These are phyloP conservation scores for Zelleria hepariella DNA, from an alignment of 2,888 invertebrate genomes.

Conservation along the genomic window DNA sequence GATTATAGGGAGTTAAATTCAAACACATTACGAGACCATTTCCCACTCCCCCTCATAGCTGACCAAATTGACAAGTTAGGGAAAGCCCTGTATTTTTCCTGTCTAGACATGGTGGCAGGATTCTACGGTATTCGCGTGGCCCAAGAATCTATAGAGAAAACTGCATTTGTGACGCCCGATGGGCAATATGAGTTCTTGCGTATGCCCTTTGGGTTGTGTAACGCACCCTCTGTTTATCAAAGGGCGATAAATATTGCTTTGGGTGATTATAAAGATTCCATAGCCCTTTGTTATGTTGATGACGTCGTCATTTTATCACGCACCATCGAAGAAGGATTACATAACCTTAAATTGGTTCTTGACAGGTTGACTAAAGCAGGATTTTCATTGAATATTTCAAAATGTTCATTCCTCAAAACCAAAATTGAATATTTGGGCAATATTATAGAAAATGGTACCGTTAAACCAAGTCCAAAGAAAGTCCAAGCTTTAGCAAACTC, in stretches of 20 bases:
- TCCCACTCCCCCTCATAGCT: not conserved
- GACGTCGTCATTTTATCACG: not conserved
- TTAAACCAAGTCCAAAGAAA: conserved; percentile 13
- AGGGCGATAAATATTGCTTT: not conserved
- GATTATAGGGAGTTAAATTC: not conserved
- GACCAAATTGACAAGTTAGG: not conserved
- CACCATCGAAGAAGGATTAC: not conserved
- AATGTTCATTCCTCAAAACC: not conserved
- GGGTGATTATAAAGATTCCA: not conserved
- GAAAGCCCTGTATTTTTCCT: not conserved
- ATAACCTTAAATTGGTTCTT: not conserved
- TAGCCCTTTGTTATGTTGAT: not conserved
- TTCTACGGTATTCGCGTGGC: not conserved
- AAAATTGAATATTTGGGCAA: not conserved
- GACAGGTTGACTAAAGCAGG: not conserved
- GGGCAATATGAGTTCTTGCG: not conserved
- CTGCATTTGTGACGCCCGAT: not conserved
- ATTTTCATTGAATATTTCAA: not conserved
- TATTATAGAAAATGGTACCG: conserved; percentile 8
- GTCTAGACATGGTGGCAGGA: not conserved
- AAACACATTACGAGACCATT: not conserved
- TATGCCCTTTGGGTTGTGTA: not conserved
- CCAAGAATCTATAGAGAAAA: not conserved
- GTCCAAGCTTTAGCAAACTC: conserved; percentile 3
- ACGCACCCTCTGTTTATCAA: not conserved